These are phyloP conservation scores for Fratercula arctica DNA, from an alignment of 2,797 vertebrate genomes.

Conservation along the genomic window DNA sequence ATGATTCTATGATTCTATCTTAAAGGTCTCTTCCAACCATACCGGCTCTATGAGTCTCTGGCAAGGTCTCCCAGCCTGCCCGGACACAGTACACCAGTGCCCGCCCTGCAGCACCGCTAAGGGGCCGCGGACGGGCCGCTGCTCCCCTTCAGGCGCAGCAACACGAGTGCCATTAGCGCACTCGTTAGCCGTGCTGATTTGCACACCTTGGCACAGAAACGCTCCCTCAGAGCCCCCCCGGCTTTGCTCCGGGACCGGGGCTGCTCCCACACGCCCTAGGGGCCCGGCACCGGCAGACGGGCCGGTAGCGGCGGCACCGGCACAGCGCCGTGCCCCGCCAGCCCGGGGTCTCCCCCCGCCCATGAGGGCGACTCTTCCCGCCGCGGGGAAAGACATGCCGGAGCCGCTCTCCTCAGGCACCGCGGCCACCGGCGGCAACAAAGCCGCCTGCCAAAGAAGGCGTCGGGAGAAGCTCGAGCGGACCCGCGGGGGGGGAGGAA, in stretches of 20 bases:
- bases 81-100: neutral
- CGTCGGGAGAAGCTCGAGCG: neutral
- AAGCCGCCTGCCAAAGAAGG: neutral
- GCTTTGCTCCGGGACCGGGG: too few species aligned
- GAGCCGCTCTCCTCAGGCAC: neutral
- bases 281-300: neutral
- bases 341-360: neutral
- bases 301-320: neutral
- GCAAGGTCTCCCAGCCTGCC: neutral
- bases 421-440: neutral
- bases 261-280: neutral
- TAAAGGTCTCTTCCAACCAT: neutral
- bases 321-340: neutral
- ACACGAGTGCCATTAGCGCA: accelerated
- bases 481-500: neutral
- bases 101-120: accelerated
- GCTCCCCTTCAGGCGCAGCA: neutral
- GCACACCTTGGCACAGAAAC: neutral
- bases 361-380: neutral
- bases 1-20: neutral
- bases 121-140: neutral
- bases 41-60: neutral
- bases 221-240: neutral
- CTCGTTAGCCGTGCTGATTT: accelerated
- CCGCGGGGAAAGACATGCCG: neutral